Evolutionary conservation across 2,797 vertebrate species (phyloP).

Genomic region (Aldrovandia affinis): DNA sequence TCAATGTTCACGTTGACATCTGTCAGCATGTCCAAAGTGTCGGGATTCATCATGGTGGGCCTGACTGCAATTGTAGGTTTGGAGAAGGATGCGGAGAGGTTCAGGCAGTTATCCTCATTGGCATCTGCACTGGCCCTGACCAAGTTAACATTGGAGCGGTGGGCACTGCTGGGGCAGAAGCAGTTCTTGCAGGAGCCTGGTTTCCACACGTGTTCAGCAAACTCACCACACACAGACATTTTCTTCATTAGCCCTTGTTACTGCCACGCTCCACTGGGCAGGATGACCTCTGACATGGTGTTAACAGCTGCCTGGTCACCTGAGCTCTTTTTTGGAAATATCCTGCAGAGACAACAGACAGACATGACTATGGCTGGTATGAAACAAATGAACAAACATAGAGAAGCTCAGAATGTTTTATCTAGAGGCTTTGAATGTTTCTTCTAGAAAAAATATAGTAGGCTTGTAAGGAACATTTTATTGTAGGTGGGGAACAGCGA

Average conservation of each 20-base stretch:
- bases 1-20: slow-evolving; percentile 80
- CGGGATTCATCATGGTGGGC: slow-evolving; percentile 93
- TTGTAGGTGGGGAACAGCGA: too few species aligned
- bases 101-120: slow-evolving; percentile 79
- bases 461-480: too few species aligned
- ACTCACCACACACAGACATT: slow-evolving; percentile 95
- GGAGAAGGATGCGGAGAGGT: slow-evolving; percentile 76
- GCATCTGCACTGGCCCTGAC: slow-evolving; percentile 36
- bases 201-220: slow-evolving; percentile 99
- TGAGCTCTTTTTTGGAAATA: not conserved
- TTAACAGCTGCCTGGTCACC: not conserved
- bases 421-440: not conserved
- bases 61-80: slow-evolving; percentile 97
- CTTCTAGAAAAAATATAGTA: too few species aligned
- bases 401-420: not conserved
- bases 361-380: not conserved
- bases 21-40: slow-evolving; percentile 74
- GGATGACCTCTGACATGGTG: slow-evolving; percentile 57
- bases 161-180: slow-evolving; percentile 89
- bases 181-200: slow-evolving; percentile 98
- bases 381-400: not conserved
- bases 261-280: slow-evolving; percentile 42
- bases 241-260: slow-evolving; percentile 70
- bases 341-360: not conserved
- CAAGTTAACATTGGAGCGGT: slow-evolving; percentile 57